Conservation (phyloP, 2,113 vertebrate species). For the Oryzias melastigma region DNA sequence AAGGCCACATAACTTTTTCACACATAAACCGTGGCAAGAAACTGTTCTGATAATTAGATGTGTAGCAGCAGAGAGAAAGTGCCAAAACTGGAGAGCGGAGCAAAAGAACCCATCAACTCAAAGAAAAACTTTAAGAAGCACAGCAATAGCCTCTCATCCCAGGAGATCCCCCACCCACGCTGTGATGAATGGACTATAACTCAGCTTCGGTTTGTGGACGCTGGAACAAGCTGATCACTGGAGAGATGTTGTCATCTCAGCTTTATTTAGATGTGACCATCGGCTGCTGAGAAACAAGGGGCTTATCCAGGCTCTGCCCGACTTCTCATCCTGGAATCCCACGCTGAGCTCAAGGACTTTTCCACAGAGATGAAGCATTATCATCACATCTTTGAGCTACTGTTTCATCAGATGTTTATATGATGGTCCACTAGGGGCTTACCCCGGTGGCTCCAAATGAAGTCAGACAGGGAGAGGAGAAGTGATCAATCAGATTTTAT, state of each 20-base stretch:
- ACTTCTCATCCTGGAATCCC: slow-evolving; percentile 16
- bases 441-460: slow-evolving; percentile 21
- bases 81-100: slow-evolving; percentile 19
- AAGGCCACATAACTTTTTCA: no score
- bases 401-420: slow-evolving; percentile 48
- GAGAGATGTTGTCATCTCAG: slow-evolving; percentile 35
- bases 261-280: slow-evolving; percentile 36
- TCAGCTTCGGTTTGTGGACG: slow-evolving; percentile 28
- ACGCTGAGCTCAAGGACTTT: slow-evolving; percentile 1
- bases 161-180: slow-evolving; percentile 30
- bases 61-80: slow-evolving; percentile 14
- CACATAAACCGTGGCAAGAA: no score
- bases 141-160: slow-evolving; percentile 9
- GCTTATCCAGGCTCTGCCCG: slow-evolving; percentile 19
- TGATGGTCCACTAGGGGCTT: slow-evolving; percentile 71
- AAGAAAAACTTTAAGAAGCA: slow-evolving; percentile 4
- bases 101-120: slow-evolving; percentile 5
- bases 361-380: not conserved
- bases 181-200: slow-evolving; percentile 22
- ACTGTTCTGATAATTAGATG: slow-evolving; percentile 3
- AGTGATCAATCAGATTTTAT: not conserved
- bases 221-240: slow-evolving; percentile 27
- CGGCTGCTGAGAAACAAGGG: slow-evolving; percentile 20
- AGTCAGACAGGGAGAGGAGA: not conserved
- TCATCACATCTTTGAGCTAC: not conserved